Conservation (phyloP, 1,140 invertebrate genomes). For the Lasioglossum baleicum region DNA sequence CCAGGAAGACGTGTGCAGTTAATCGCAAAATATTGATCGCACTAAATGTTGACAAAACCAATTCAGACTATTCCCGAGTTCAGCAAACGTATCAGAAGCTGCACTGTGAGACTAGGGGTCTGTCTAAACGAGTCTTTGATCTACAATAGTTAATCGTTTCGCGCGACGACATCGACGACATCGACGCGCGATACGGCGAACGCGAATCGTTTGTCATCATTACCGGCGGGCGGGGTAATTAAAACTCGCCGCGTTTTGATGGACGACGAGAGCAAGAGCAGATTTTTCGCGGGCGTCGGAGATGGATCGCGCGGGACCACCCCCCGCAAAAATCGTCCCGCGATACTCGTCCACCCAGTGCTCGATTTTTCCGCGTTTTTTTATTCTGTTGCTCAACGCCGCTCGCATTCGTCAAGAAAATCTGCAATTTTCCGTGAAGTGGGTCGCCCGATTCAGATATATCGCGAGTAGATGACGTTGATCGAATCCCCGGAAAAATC, state of each 20-base stretch:
- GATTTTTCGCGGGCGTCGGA: slow-evolving; percentile 25
- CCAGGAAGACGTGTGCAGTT: too few relatives aligned
- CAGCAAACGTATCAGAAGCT: too few relatives aligned
- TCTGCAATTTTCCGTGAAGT: slow-evolving; percentile 24
- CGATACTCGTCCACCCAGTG: background rate
- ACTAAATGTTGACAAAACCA: too few relatives aligned
- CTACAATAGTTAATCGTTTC: too few relatives aligned
- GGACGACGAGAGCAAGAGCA: slow-evolving; percentile 41
- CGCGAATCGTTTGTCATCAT: slow-evolving; percentile 54
- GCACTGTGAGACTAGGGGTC: too few relatives aligned
- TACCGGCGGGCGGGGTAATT: slow-evolving; percentile 42
- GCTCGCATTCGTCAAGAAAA: slow-evolving; percentile 19
- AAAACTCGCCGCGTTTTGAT: slow-evolving; percentile 47
- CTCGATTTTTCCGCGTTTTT: background rate
- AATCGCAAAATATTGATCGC: too few relatives aligned
- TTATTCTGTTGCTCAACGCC: background rate
- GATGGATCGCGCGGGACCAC: slow-evolving; percentile 15
- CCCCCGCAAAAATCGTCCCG: background rate
- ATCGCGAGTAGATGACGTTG: slow-evolving; percentile 29
- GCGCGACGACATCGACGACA: slow-evolving; percentile 18
- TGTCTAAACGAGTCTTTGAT: too few relatives aligned
- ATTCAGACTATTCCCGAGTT: too few relatives aligned
- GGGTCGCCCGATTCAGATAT: slow-evolving; percentile 31
- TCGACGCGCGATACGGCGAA: slow-evolving; percentile 26
- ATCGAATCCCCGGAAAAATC: slow-evolving; percentile 15